Conservation (phyloP, 2,797 vertebrate genomes). For the Meriones psammophilus region DNA sequence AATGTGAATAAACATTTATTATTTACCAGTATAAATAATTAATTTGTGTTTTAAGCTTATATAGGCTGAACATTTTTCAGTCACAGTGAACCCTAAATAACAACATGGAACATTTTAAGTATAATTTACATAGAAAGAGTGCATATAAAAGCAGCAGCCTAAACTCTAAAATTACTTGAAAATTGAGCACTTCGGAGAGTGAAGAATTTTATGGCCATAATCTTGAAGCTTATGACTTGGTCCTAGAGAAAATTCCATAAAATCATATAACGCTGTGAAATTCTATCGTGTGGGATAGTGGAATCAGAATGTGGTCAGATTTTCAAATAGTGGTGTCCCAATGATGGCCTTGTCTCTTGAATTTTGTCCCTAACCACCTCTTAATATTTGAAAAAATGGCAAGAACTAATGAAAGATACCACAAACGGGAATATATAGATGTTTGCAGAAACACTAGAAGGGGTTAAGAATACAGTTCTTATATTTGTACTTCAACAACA, state of each 20-base stretch:
- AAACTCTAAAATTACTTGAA: constrained; percentile 54
- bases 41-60: constrained; percentile 19
- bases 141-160: neutral
- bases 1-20: constrained; percentile 47
- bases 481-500: neutral
- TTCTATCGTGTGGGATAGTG: neutral
- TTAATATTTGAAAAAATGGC: neutral
- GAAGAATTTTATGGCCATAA: neutral
- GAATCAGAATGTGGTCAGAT: neutral
- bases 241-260: constrained; percentile 10
- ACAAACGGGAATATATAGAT: neutral
- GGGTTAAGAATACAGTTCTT: neutral
- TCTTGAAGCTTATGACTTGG: neutral
- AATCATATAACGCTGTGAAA: neutral
- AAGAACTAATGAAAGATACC: neutral
- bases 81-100: constrained; percentile 58
- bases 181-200: neutral
- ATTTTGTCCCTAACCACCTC: neutral
- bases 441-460: neutral
- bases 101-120: neutral
- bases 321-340: neutral
- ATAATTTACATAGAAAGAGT: constrained; percentile 31
- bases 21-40: constrained; percentile 66
- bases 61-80: constrained; percentile 32
- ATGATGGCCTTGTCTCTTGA: neutral